Evolutionary conservation across 2,797 vertebrate genomes (phyloP).

Genomic region (Thamnophis elegans): DNA sequence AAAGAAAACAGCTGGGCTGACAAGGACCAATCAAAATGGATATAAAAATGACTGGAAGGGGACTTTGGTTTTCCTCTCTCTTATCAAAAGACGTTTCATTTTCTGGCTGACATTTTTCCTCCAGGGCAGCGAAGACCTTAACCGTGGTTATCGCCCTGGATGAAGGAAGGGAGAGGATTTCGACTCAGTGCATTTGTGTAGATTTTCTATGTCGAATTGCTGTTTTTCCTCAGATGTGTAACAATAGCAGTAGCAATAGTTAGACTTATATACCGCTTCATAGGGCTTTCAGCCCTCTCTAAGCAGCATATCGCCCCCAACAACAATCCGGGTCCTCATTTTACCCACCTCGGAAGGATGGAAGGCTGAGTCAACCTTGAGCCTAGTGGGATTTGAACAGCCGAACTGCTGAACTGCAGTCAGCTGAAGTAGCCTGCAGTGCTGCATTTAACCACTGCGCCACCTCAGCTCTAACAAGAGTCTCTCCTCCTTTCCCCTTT

Average conservation of each 20-base stretch:
- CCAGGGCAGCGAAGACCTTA: background rate
- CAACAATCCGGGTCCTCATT: no score
- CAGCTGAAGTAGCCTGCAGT: no score
- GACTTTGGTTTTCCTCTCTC: background rate
- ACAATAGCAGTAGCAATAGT: no score
- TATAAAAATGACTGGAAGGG: background rate
- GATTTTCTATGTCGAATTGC: background rate
- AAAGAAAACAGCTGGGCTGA: background rate
- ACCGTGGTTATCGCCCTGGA: background rate
- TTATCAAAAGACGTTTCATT: background rate
- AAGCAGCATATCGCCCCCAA: no score
- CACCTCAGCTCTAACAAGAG: no score
- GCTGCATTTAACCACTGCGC: no score
- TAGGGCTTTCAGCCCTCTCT: no score
- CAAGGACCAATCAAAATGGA: background rate
- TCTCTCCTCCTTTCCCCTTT: slow-evolving; percentile 15
- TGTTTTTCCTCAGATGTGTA: slow-evolving; percentile 25
- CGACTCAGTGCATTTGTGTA: background rate
- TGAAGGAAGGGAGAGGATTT: background rate
- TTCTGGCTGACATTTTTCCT: background rate
- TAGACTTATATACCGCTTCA: no score
- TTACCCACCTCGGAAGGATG: no score
- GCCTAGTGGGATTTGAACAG: no score
- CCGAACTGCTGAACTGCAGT: no score
- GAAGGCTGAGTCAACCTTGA: no score